Percentiles rank a stretch among this genome's conserved stretches.
phyloP scores from a whole-genome alignment of 2,113 vertebrate genomes.

The Muntiacus muntjak region DNA sequence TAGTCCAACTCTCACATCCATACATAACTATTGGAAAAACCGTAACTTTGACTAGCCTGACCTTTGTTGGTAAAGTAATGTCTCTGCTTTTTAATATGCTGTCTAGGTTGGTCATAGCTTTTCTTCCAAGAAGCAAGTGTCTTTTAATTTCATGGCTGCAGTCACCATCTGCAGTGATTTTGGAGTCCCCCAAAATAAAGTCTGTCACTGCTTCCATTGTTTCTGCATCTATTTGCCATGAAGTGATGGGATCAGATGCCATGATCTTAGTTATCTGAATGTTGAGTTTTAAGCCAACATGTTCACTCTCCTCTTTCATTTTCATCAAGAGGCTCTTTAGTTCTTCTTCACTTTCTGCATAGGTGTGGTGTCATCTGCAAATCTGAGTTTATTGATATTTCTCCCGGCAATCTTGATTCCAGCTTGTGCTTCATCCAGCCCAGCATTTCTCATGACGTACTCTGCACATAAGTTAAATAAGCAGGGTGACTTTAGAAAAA shows the following conservation, averaged over 20 bases:
- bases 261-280: neutral
- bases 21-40: neutral
- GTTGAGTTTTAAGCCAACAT: neutral
- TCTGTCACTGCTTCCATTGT: neutral
- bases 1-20: neutral
- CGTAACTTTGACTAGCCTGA: neutral
- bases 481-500: neutral
- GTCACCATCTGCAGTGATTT: neutral
- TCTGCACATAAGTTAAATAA: neutral
- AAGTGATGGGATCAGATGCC: neutral
- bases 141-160: neutral
- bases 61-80: neutral
- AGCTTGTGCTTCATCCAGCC: neutral
- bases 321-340: neutral
- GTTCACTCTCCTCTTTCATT: neutral
- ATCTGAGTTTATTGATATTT: neutral
- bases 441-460: neutral
- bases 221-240: neutral
- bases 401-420: neutral
- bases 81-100: neutral
- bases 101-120: neutral
- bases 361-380: neutral
- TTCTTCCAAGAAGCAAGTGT: neutral
- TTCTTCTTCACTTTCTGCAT: neutral
- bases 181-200: neutral